These are phyloP conservation scores for Lithophane socia DNA, from an alignment of 2,888 invertebrate genomes.

Conservation along the genomic window DNA sequence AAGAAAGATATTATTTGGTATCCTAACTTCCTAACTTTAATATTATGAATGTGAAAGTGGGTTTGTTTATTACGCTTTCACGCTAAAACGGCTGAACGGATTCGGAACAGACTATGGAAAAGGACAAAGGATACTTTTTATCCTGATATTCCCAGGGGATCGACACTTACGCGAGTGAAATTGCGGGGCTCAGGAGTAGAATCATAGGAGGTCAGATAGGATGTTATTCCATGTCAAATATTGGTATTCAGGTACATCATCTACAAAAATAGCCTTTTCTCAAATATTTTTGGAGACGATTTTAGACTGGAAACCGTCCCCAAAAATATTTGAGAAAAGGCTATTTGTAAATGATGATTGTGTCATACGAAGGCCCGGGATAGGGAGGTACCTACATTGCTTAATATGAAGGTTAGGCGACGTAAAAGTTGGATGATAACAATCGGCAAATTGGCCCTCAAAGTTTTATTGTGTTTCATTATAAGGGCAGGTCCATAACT, in stretches of 20 bases:
- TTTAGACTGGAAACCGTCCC: not conserved
- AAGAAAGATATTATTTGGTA: not conserved
- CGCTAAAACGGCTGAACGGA: too few relatives aligned
- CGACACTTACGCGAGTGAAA: too few relatives aligned
- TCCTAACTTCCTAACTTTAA: too few relatives aligned
- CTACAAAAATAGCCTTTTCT: too few relatives aligned
- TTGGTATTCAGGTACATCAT: not conserved
- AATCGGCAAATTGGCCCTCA: slow-evolving; percentile 61
- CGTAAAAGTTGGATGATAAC: slow-evolving; percentile 56
- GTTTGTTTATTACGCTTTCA: too few relatives aligned
- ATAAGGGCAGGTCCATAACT: slow-evolving; percentile 48
- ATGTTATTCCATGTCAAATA: not conserved
- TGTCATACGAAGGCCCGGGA: not conserved
- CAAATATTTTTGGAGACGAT: too few relatives aligned
- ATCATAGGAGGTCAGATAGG: not conserved
- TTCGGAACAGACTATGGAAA: too few relatives aligned
- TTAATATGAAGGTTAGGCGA: slow-evolving; percentile 13
- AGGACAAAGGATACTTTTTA: too few relatives aligned
- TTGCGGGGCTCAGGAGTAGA: too few relatives aligned
- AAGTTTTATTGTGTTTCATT: slow-evolving; percentile 69
- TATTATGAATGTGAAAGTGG: too few relatives aligned
- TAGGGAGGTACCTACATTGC: not conserved
- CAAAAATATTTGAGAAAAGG: not conserved
- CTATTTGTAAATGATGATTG: not conserved
- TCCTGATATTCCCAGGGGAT: too few relatives aligned